phyloP scores from a whole-genome alignment of 2,113 vertebrate species.

The Prinia subflava region DNA sequence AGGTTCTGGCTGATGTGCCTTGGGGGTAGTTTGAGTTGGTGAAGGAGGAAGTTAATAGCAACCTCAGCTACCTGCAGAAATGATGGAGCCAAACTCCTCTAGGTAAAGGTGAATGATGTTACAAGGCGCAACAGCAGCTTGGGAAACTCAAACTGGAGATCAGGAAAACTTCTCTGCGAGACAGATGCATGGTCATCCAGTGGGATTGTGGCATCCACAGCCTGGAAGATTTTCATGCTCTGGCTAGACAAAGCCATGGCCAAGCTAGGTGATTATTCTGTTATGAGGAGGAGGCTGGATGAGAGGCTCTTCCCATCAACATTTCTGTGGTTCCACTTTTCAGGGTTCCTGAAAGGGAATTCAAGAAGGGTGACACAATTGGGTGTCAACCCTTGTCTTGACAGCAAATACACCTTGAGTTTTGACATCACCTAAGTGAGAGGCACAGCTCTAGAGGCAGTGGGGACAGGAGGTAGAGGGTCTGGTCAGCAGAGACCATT shows the following conservation, averaged over 20 bases:
- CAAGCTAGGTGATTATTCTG: neutral
- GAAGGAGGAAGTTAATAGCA: neutral
- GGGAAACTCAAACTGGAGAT: neutral
- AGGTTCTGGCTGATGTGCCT: neutral
- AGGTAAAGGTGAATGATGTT: neutral
- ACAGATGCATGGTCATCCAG: neutral
- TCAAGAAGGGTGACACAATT: neutral
- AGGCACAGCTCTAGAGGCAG: neutral
- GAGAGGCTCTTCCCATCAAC: neutral
- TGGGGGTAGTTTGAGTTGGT: neutral
- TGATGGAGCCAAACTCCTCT: neutral
- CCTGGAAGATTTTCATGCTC: neutral
- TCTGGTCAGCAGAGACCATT: neutral
- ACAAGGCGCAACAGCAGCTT: neutral
- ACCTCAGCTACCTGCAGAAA: neutral
- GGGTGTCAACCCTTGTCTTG: neutral
- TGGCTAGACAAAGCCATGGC: neutral
- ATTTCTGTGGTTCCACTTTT: neutral
- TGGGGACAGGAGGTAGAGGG: neutral
- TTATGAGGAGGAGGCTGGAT: neutral
- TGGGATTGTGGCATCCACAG: neutral
- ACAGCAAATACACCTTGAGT: neutral
- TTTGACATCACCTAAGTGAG: neutral
- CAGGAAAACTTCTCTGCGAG: neutral
- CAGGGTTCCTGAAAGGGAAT: neutral